Percentiles rank a stretch among this genome's conserved stretches.
These are phyloP conservation scores for Clostera curtula DNA, from an alignment of 2,888 invertebrate species.

Conservation along the genomic window DNA sequence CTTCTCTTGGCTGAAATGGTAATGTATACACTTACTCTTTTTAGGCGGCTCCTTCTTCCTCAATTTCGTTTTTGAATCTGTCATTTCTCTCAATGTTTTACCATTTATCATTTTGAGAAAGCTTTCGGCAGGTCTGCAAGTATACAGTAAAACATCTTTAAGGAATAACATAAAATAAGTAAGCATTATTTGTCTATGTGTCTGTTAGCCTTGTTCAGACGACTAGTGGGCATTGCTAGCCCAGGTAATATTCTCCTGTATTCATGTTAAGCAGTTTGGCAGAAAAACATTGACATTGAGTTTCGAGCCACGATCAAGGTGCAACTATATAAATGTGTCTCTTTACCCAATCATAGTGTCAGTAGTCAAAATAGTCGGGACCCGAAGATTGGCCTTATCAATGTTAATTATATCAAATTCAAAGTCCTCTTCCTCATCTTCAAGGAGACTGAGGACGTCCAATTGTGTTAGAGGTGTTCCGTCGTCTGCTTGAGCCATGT, in stretches of 20 bases:
- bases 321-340: too few relatives aligned
- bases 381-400: constrained; percentile 37
- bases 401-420: constrained; percentile 66
- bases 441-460: constrained; percentile 37
- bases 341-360: too few relatives aligned
- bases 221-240: too few relatives aligned
- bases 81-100: constrained; percentile 2
- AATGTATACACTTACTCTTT: constrained; percentile 6
- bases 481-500: neutral
- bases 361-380: constrained; percentile 42
- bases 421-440: constrained; percentile 70
- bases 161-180: too few relatives aligned
- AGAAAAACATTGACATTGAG: too few relatives aligned
- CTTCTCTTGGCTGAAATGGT: too few relatives aligned
- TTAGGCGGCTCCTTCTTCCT: constrained; percentile 19
- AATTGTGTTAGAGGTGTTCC: constrained; percentile 14
- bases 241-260: too few relatives aligned
- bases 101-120: constrained; percentile 25
- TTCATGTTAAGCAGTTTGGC: too few relatives aligned
- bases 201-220: too few relatives aligned
- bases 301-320: too few relatives aligned
- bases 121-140: constrained; percentile 21
- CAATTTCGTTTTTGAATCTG: constrained; percentile 6
- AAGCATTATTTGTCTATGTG: too few relatives aligned
- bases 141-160: neutral